Conservation (phyloP, 1,140 invertebrate genomes). For the Rhizoglyphus robini region DNA sequence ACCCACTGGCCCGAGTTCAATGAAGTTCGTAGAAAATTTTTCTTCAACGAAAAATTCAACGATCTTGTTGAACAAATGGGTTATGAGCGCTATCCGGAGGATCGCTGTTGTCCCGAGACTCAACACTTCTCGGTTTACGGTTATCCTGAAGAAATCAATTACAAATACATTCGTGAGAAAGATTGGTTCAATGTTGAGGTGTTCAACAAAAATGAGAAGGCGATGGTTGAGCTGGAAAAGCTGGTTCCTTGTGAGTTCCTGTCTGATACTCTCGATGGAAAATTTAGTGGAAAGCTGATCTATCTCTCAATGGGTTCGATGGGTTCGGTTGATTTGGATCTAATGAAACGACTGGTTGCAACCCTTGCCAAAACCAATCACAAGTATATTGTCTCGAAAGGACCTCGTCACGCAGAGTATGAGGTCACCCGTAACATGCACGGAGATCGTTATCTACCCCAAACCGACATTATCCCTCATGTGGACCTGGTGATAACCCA, state of each 20-base stretch:
- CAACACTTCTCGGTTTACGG: not conserved
- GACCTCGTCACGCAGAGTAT: not conserved
- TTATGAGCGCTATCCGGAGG: not conserved
- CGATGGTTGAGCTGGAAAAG: not conserved
- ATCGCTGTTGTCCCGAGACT: not conserved
- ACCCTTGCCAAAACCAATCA: not conserved
- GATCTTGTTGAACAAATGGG: not conserved
- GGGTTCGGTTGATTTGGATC: constrained; percentile 2
- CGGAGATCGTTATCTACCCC: constrained; percentile 7
- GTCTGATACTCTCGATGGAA: not conserved
- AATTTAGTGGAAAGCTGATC: constrained; percentile 12
- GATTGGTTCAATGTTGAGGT: not conserved
- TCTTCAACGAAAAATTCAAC: not conserved
- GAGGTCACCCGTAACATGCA: constrained; percentile 20
- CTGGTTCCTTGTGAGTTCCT: not conserved
- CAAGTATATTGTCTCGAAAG: constrained; percentile 20
- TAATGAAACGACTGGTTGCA: constrained; percentile 6
- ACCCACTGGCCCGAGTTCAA: not conserved
- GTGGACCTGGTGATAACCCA: constrained; percentile 19
- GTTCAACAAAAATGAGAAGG: not conserved
- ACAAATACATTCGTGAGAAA: not conserved
- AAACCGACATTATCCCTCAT: constrained; percentile 5
- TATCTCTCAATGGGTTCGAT: constrained; percentile 17
- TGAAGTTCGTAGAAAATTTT: not conserved
- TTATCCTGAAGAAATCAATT: not conserved